Evolutionary conservation across 1,140 invertebrate genomes (phyloP).

Genomic region (Pogonomyrmex californicus): DNA sequence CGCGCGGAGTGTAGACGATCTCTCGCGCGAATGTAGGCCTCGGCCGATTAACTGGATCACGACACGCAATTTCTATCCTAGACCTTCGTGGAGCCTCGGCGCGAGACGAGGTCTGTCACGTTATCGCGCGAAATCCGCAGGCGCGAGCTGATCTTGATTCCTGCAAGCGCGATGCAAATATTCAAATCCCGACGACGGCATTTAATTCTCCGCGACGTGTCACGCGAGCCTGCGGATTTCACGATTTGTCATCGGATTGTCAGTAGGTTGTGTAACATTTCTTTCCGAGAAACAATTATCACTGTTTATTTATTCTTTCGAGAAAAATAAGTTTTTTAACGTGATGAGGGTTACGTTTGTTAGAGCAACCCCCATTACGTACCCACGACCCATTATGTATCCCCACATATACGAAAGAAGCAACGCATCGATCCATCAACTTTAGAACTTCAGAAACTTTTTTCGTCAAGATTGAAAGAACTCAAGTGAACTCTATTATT

Average conservation of each 20-base stretch:
- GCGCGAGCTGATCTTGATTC: slow-evolving; percentile 29
- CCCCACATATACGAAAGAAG: not conserved
- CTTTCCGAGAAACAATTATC: not conserved
- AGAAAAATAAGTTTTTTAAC: not conserved
- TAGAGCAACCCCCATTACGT: too few relatives aligned
- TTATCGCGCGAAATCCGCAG: slow-evolving; percentile 62
- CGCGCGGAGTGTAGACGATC: slow-evolving; percentile 20
- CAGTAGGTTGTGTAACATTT: not conserved
- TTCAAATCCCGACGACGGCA: slow-evolving; percentile 32
- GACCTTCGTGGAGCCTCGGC: slow-evolving; percentile 67
- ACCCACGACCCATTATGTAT: too few relatives aligned
- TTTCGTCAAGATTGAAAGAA: slow-evolving; percentile 12
- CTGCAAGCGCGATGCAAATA: slow-evolving; percentile 32
- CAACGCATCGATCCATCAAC: not conserved
- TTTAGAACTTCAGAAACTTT: not conserved
- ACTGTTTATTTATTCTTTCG: not conserved
- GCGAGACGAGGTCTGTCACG: slow-evolving; percentile 25
- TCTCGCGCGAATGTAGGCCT: slow-evolving; percentile 74
- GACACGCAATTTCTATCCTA: slow-evolving; percentile 80
- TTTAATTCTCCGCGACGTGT: slow-evolving; percentile 27
- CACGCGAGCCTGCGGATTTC: not conserved
- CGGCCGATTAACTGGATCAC: slow-evolving; percentile 77
- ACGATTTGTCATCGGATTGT: not conserved
- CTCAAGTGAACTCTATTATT: slow-evolving; percentile 1
- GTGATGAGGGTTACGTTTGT: not conserved